These are phyloP conservation scores for Calcarius lapponicus DNA, from an alignment of 2,797 vertebrate species.

Conservation along the genomic window DNA sequence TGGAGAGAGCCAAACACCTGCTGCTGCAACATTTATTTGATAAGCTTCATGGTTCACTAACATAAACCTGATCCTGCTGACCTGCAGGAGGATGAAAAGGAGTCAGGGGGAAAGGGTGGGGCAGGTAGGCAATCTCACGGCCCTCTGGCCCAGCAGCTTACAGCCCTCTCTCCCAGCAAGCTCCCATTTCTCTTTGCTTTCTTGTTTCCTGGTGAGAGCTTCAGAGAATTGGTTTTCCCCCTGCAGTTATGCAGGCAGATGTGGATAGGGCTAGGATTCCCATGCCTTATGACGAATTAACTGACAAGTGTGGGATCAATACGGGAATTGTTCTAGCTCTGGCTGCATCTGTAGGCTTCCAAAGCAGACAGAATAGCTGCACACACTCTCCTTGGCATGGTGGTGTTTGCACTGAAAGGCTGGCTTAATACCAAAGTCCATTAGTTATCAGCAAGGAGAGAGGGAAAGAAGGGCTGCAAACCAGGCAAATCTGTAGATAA, in stretches of 20 bases:
- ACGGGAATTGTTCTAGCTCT: conserved; percentile 67
- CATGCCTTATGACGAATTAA: conserved; percentile 72
- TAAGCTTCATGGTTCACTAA: conserved; percentile 71
- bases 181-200: conserved; percentile 56
- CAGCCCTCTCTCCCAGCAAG: conserved; percentile 33
- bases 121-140: conserved; percentile 46
- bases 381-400: conserved; percentile 43
- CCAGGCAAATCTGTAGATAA: conserved; percentile 50
- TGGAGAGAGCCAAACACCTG: conserved; percentile 73
- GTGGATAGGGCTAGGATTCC: conserved; percentile 73
- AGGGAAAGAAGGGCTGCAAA: conserved; percentile 21
- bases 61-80: conserved; percentile 73
- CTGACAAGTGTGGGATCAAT: conserved; percentile 66
- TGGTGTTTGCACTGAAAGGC: conserved; percentile 49
- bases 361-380: conserved; percentile 62
- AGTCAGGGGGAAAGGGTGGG: conserved; percentile 19
- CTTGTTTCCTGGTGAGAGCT: conserved; percentile 64
- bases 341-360: conserved; percentile 41
- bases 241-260: conserved; percentile 73
- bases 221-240: conserved; percentile 64
- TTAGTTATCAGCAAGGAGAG: conserved; percentile 49
- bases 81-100: conserved; percentile 72
- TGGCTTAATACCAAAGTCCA: conserved; percentile 40
- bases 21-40: conserved; percentile 73
- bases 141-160: background rate